A percentile compares a stretch with the other conserved stretches of the same genome.
These are phyloP conservation scores for Plecturocebus donacophilus DNA, from an alignment of 2,113 vertebrate species.

Conservation along the genomic window DNA sequence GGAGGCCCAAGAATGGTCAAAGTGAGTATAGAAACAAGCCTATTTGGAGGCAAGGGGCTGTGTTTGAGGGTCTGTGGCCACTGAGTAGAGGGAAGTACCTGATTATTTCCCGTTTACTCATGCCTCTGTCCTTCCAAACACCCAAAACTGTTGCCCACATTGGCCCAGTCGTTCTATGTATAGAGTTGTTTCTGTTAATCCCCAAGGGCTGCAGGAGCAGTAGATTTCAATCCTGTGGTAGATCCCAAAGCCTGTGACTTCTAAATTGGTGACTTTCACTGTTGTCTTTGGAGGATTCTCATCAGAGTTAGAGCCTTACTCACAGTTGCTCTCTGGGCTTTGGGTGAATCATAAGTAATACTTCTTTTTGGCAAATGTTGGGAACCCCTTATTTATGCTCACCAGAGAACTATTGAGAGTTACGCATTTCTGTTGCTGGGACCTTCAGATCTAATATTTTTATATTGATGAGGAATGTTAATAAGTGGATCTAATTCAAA, in stretches of 20 bases:
- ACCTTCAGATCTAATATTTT: neutral
- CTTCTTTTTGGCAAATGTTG: neutral
- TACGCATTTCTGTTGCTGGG: neutral
- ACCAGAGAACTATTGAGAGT: neutral
- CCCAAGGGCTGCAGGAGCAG: neutral
- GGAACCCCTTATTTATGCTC: neutral
- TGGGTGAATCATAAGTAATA: neutral
- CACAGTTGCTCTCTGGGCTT: neutral
- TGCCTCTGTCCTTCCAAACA: neutral
- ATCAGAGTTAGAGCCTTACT: neutral
- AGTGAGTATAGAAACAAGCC: neutral
- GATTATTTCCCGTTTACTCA: neutral
- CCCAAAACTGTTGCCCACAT: neutral
- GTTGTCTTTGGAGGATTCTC: neutral
- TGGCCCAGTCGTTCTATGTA: neutral
- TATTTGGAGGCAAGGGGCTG: neutral
- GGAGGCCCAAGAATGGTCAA: neutral
- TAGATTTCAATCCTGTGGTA: neutral
- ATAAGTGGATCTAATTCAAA: neutral
- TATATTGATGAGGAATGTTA: neutral
- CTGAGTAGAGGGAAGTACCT: neutral
- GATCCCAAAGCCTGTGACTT: neutral
- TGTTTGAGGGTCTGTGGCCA: neutral
- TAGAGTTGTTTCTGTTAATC: neutral
- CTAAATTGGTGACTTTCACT: neutral